Percentiles rank a stretch among this genome's conserved stretches.
Conservation (phyloP, 2,113 vertebrate species). For the Notarius quadriscutis region DNA sequence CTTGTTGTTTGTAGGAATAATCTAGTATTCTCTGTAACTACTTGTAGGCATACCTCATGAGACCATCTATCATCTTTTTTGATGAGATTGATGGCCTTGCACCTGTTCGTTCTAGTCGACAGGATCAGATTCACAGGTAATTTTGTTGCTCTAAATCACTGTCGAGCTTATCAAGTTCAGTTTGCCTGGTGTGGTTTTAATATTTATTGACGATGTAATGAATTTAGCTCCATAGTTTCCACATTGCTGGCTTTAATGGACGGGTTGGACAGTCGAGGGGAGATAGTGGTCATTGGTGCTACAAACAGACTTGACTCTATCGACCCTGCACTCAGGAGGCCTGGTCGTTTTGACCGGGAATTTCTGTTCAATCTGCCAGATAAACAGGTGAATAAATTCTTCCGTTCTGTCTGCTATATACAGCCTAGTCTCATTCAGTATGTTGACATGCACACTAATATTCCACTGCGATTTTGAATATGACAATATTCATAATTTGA, state of each 20-base stretch:
- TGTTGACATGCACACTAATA: no score
- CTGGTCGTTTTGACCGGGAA: constrained; percentile 98
- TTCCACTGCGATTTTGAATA: no score
- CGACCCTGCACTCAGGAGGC: constrained; percentile 99
- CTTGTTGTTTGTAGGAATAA: not conserved
- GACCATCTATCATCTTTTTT: constrained; percentile 99
- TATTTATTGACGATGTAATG: not conserved
- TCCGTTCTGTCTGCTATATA: not conserved
- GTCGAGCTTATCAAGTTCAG: not conserved
- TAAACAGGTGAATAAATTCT: constrained; percentile 80
- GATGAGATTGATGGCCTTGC: constrained; percentile 99
- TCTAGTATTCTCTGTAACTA: not conserved
- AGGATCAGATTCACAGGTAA: constrained; percentile 99
- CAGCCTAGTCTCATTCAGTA: not conserved
- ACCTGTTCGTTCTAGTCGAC: constrained; percentile 96
- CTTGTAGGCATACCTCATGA: constrained; percentile 94
- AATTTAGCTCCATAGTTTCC: constrained; percentile 92
- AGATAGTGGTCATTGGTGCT: constrained; percentile 99
- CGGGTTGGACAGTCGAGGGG: constrained; percentile 96
- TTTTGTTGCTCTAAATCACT: not conserved
- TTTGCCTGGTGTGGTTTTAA: not conserved
- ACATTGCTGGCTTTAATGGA: constrained; percentile 98
- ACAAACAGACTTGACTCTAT: constrained; percentile 99
- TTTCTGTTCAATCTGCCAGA: constrained; percentile 98
- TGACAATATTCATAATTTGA: no score